These are phyloP conservation scores for Chitala chitala DNA, from an alignment of 2,113 vertebrate species.

Conservation along the genomic window DNA sequence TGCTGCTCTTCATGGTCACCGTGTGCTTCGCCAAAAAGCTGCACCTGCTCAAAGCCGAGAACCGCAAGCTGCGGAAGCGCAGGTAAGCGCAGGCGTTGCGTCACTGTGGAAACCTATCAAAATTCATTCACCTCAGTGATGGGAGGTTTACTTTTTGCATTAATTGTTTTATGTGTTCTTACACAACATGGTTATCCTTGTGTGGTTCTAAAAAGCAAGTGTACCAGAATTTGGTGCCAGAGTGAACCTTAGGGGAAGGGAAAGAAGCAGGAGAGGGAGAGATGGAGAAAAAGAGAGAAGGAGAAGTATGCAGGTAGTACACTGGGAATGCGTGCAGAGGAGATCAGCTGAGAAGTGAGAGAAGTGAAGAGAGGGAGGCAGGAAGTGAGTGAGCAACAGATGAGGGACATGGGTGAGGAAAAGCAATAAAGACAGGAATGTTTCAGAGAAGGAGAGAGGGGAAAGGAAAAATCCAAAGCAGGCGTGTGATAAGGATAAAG, in stretches of 20 bases:
- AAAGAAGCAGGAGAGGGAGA: neutral
- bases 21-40: slow-evolving; percentile 98
- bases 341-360: neutral
- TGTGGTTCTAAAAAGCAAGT: no score
- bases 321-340: neutral
- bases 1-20: slow-evolving; percentile 95
- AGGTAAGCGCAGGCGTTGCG: slow-evolving; percentile 66
- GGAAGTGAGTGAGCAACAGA: neutral
- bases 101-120: no score
- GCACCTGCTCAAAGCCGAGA: slow-evolving; percentile 93
- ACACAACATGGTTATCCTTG: no score
- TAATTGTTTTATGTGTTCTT: no score
- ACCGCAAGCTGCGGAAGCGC: slow-evolving; percentile 89
- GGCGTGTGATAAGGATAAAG: neutral
- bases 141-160: no score
- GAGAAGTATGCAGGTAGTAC: neutral
- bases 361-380: neutral
- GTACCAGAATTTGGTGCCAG: no score
- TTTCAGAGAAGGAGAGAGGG: neutral
- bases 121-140: no score
- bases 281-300: neutral
- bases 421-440: neutral
- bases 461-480: neutral
- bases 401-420: no score
- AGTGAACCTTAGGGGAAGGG: neutral